phyloP scores from a whole-genome alignment of 2,113 vertebrate genomes.

The Labeo catla region DNA sequence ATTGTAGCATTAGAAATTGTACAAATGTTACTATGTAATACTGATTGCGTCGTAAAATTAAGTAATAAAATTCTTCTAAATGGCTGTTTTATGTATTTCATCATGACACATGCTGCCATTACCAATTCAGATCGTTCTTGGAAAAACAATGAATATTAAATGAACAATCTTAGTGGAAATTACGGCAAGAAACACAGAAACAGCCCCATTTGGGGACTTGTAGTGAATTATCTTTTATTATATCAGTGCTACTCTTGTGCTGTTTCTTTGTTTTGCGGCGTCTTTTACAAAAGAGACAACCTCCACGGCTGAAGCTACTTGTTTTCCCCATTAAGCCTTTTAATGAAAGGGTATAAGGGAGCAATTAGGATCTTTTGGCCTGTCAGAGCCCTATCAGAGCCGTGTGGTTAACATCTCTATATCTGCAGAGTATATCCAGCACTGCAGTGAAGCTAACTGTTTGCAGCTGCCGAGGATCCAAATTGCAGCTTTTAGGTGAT shows the following conservation, averaged over 20 bases:
- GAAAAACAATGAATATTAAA: not conserved
- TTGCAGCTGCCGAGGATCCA: constrained; percentile 74
- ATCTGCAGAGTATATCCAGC: constrained; percentile 57
- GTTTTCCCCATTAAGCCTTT: constrained; percentile 51
- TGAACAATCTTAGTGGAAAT: not conserved
- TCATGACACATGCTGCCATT: not conserved
- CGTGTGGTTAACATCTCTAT: constrained; percentile 52
- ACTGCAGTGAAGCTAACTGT: constrained; percentile 71
- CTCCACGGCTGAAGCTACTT: constrained; percentile 37
- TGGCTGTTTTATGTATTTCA: constrained; percentile 16
- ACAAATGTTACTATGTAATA: constrained; percentile 7
- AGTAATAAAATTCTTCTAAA: constrained; percentile 43
- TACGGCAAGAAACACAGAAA: not conserved
- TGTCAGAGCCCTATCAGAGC: constrained; percentile 51
- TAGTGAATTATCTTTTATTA: not conserved
- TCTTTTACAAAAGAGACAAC: constrained; percentile 31
- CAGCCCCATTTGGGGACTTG: not conserved
- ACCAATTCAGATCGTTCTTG: not conserved
- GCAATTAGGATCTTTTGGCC: constrained; percentile 59
- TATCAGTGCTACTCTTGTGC: not conserved
- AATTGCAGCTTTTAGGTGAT: constrained; percentile 73
- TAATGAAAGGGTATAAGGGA: constrained; percentile 56
- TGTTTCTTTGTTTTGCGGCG: not conserved
- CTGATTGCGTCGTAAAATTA: constrained; percentile 26
- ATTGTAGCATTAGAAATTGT: constrained; percentile 16